Evolutionary conservation across 1,140 invertebrate species (phyloP), one percentile per base, ranked within the genome.

Genomic region (Aleiodes sp.): DNA sequence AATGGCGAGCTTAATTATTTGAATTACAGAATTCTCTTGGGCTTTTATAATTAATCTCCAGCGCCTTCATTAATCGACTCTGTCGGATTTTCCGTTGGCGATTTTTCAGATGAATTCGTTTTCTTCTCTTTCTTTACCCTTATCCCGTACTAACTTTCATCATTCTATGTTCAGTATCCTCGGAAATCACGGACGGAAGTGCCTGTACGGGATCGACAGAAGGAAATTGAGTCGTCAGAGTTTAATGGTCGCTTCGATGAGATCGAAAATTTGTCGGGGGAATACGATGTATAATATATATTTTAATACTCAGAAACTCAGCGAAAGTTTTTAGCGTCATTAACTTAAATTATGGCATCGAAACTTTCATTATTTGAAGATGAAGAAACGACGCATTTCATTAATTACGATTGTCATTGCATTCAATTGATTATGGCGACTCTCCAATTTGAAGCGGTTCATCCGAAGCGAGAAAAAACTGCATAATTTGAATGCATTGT

Each of bases 141-240:
- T 21, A 41, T 29, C 35, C 24, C 46, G 9, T 52, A 14, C 10
- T 56, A 52, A 57, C 46, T 56, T 35, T 35, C 52, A 37, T 63
- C 28, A 52, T 52, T 52, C 46, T 52, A 24, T 21, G 39, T 16
- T 24, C 2, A 2, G 46, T 52, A 52, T 52, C 46, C 28, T 6
- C 26, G 26, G 26, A 59, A 59, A 59, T 59, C 56, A 59, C 56
- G 26, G 56, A 59, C 28, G 56, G 26, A 59, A n/a, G 35, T 26
- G 24, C 39, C 8, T 46, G 35, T 3, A 2, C 60, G 21, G 8
- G 16, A 64, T 43, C 39, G 24, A 46, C 62, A 28, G 59, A 39
- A 33, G 59, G 31, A 62, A 62, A 62, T 62, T 62, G 59, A 62
- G 59, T 46, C 39, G 39, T 46, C 35, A 64, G 16, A 64, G n/a